phyloP scores from a whole-genome alignment of 2,888 invertebrate species.

The Zhengitettix transpicula region DNA sequence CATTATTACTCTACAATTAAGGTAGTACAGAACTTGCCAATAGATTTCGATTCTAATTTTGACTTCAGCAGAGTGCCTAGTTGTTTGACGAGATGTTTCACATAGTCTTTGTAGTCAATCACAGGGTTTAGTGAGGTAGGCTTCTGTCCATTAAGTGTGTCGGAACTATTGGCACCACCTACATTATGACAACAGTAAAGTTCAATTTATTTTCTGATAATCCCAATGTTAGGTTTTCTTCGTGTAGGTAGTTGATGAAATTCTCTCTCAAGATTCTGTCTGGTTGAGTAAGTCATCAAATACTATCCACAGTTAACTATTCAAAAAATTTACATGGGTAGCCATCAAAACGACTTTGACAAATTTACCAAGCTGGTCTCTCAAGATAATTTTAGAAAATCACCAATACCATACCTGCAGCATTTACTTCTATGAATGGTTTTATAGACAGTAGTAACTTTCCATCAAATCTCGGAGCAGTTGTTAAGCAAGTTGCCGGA shows the following conservation, averaged over 20 bases:
- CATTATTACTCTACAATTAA: too few relatives aligned
- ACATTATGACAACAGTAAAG: not conserved
- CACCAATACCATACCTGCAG: slow-evolving; percentile 11
- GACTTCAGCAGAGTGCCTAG: not conserved
- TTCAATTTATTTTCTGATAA: too few relatives aligned
- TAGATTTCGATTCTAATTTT: not conserved
- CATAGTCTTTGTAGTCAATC: not conserved
- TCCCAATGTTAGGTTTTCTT: too few relatives aligned
- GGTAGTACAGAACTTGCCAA: not conserved
- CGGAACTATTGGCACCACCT: not conserved
- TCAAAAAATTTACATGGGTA: too few relatives aligned
- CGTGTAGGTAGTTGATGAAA: too few relatives aligned
- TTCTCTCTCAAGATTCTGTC: too few relatives aligned
- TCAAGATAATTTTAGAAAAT: too few relatives aligned
- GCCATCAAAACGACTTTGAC: too few relatives aligned
- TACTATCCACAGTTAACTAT: too few relatives aligned
- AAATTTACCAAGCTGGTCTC: too few relatives aligned
- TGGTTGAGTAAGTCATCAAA: too few relatives aligned
- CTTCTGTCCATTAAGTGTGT: not conserved
- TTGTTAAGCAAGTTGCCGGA: slow-evolving; percentile 85
- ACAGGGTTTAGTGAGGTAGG: not conserved
- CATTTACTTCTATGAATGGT: slow-evolving; percentile 53
- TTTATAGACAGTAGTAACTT: slow-evolving; percentile 21
- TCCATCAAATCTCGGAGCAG: slow-evolving; percentile 64
- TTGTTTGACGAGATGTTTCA: not conserved